Percentiles rank a stretch among this genome's conserved stretches.
phyloP scores from a whole-genome alignment of 1,140 invertebrate species.

The Atta texana region DNA sequence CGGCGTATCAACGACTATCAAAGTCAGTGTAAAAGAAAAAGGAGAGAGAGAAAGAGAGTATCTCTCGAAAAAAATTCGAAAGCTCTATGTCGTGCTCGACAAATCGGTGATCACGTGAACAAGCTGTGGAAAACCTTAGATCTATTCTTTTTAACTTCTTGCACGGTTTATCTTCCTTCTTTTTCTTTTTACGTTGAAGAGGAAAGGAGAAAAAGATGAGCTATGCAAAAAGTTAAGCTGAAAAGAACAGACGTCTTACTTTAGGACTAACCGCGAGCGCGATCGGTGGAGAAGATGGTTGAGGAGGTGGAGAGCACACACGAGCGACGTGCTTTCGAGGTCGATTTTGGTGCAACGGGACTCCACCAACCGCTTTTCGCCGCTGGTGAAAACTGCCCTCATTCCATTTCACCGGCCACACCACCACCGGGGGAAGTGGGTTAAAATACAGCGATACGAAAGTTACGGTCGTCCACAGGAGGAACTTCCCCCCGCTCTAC shows the following conservation, averaged over 20 bases:
- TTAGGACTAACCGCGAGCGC: conserved; percentile 49
- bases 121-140: no score
- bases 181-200: no score
- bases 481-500: conserved; percentile 19
- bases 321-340: conserved; percentile 59
- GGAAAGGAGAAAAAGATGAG: no score
- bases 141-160: no score
- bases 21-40: neutral
- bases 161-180: no score
- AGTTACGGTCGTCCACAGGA: conserved; percentile 65
- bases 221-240: no score
- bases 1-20: neutral
- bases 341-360: conserved; percentile 74
- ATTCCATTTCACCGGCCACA: conserved; percentile 69
- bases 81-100: neutral
- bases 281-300: neutral
- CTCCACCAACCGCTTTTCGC: conserved; percentile 58
- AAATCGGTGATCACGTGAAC: conserved; percentile 21
- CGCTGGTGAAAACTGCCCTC: conserved; percentile 74
- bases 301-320: neutral
- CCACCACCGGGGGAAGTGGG: conserved; percentile 58
- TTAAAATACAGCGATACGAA: conserved; percentile 75
- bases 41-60: neutral
- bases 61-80: neutral
- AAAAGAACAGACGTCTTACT: neutral